Conservation (phyloP, 2,888 invertebrate species). For the Mesopsocus fuscifrons region DNA sequence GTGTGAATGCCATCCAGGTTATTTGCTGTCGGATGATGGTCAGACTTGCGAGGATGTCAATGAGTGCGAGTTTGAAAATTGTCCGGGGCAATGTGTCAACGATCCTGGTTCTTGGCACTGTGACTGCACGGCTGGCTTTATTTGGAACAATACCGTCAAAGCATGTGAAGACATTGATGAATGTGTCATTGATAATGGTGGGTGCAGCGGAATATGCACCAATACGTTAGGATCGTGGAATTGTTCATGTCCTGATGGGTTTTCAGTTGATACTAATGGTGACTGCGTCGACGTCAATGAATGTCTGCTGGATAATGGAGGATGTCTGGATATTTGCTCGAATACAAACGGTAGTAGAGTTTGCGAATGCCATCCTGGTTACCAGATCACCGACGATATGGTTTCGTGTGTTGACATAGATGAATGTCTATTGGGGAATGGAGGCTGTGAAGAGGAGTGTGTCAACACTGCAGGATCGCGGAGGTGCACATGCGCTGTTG, state of each 20-base stretch:
- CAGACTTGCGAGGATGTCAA: constrained; percentile 12
- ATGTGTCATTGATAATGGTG: constrained; percentile 24
- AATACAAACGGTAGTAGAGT: constrained; percentile 24
- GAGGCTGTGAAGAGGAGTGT: constrained; percentile 26
- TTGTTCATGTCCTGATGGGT: constrained; percentile 16
- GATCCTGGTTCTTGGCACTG: constrained; percentile 28
- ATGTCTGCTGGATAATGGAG: constrained; percentile 23
- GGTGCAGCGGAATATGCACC: constrained; percentile 24
- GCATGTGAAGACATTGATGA: constrained; percentile 24
- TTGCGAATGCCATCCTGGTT: constrained; percentile 1
- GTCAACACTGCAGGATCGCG: constrained; percentile 18
- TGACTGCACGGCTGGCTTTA: constrained; percentile 25
- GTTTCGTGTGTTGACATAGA: constrained; percentile 18
- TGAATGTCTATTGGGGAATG: constrained; percentile 21
- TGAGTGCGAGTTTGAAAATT: constrained; percentile 15
- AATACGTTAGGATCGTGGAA: constrained; percentile 24
- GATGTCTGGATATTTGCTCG: constrained; percentile 38
- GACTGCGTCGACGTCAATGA: constrained; percentile 5
- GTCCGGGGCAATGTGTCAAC: constrained; percentile 22
- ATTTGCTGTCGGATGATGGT: background rate
- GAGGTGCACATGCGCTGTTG: background rate
- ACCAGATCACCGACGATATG: background rate
- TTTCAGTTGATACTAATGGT: background rate
- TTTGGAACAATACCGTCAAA: constrained; percentile 13
- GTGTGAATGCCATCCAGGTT: constrained; percentile 1